Base-by-base conservation (phyloP, 2,888 invertebrate genomes). In the Tetragonula carbonaria region DNA sequence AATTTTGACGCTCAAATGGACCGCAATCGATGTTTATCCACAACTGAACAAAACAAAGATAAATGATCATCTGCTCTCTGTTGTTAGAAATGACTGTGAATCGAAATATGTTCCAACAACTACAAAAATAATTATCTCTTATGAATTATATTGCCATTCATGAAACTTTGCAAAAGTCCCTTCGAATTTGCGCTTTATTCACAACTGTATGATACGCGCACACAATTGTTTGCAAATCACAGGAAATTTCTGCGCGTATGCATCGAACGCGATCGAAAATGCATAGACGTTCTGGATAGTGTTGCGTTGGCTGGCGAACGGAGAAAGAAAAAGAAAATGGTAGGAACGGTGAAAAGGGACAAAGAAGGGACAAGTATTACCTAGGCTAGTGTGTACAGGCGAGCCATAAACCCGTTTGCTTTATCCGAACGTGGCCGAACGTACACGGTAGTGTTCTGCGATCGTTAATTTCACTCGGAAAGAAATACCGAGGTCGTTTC, bases 401-500 rank as follows among this genome's bases (percentile, higher is more conserved):
- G 83, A 81, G 86, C 88, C 91, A 88, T 92, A 92, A 92, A 91
- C 90, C 88, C 89, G 78, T 88, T 87, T 88, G 89, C 90, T 92
- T 92, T 92, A 92, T 92, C 90, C 91, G 82, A 78, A 78, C 80
- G 83, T 79, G 86, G 80, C 86, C 89, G 87, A 92, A 92, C 90
- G 92, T 92, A 91, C 87, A 88, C 89, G 79, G 73, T 83, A 84
- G 83, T 87, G 88, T 92, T 89, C 91, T 72, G 87, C 90, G 91
- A 92, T 91, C 92, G 91, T 92, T 92, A 92, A 92, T 92, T 92
- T 92, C 91, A 90, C 91, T 92, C 88, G 89, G 87, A 86, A 90
- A 92, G 91, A 92, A 92, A 92, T 92, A 91, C 92, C 92, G 92
- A 87, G 91, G 91, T 91, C 91, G 91, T 92, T 92, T 85, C 91